Conservation (phyloP, 2,888 invertebrate species). For the Lithophane semibrunnea region DNA sequence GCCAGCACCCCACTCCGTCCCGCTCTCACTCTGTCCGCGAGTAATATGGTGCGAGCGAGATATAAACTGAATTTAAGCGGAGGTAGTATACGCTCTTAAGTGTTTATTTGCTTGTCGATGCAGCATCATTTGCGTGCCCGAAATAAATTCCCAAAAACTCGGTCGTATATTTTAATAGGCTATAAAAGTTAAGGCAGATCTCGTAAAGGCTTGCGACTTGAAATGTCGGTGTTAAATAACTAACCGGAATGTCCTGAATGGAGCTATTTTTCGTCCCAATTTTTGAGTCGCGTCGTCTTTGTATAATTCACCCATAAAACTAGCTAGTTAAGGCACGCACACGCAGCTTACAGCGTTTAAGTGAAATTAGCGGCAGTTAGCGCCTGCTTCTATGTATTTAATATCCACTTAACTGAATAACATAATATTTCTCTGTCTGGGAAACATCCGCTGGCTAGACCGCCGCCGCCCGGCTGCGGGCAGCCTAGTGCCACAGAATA, state of each 20-base stretch:
- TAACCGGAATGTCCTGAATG: conserved; percentile 33
- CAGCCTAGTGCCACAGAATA: conserved; percentile 28
- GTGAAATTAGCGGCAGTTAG: conserved; percentile 77
- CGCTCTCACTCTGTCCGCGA: too few relatives aligned
- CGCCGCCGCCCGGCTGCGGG: conserved; percentile 50
- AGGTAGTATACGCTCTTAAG: too few relatives aligned
- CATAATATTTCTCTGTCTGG: conserved; percentile 78
- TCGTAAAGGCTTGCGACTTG: conserved; percentile 15
- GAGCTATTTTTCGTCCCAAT: conserved; percentile 67
- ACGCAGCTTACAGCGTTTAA: conserved; percentile 65
- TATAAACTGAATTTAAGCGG: too few relatives aligned
- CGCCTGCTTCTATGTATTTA: conserved; percentile 76
- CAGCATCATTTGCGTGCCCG: conserved; percentile 45
- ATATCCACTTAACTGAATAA: conserved; percentile 77
- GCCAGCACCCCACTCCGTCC: too few relatives aligned
- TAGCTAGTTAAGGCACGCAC: conserved; percentile 55
- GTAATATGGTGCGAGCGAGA: too few relatives aligned
- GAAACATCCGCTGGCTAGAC: conserved; percentile 76
- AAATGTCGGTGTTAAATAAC: conserved; percentile 27
- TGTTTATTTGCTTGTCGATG: conserved; percentile 19
- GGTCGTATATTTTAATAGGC: conserved; percentile 65
- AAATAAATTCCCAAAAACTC: conserved; percentile 63
- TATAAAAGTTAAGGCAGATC: conserved; percentile 55
- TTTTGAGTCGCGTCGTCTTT: conserved; percentile 59
- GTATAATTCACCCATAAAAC: conserved; percentile 70